Evolutionary conservation across 2,113 vertebrate genomes (phyloP).

Genomic region (Paracanthobrama guichenoti): DNA sequence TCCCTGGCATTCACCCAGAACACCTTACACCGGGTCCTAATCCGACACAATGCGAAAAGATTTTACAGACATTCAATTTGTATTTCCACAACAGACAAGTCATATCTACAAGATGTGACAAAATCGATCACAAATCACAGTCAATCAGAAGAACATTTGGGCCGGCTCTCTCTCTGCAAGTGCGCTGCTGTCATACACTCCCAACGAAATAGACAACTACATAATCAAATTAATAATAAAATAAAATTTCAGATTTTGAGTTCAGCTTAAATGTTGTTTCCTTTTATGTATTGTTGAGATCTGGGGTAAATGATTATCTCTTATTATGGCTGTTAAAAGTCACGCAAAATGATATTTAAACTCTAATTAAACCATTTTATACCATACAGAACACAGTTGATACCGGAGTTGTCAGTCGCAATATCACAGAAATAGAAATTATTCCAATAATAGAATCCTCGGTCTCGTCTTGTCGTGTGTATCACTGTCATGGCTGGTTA

Average conservation of each 20-base stretch:
- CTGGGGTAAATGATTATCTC: background rate
- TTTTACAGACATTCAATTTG: background rate
- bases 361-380: background rate
- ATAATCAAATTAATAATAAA: too few relatives aligned
- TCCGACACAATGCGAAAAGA: background rate
- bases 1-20: background rate
- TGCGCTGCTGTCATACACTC: background rate
- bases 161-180: background rate
- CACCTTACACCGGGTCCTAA: background rate
- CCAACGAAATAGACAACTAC: background rate
- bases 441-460: background rate
- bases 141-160: background rate
- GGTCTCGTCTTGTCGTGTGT: background rate
- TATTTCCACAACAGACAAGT: background rate
- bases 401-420: background rate
- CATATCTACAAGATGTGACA: background rate
- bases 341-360: background rate
- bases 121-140: background rate
- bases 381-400: background rate
- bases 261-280: background rate
- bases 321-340: background rate
- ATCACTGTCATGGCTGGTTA: background rate
- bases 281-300: background rate
- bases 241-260: too few relatives aligned
- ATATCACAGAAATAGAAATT: background rate